A percentile compares a stretch with the other conserved stretches of the same genome.
Evolutionary conservation across 2,113 vertebrate genomes (phyloP).

Genomic region (Dermatemys mawii): DNA sequence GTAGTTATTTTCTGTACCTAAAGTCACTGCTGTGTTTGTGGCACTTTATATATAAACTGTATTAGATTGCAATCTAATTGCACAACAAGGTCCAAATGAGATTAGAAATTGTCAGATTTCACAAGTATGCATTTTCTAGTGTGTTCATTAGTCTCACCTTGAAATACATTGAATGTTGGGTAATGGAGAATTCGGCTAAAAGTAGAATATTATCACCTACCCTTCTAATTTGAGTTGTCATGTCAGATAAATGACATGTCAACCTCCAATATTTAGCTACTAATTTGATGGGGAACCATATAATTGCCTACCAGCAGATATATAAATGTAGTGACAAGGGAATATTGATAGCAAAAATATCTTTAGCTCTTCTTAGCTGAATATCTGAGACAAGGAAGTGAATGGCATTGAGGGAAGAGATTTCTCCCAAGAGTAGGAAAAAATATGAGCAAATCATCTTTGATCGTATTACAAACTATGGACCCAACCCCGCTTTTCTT

Average conservation of each 20-base stretch:
- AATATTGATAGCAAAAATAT: not conserved
- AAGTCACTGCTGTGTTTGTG: not conserved
- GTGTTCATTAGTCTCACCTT: not conserved
- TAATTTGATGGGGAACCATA: not conserved
- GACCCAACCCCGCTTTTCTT: slow-evolving; percentile 11
- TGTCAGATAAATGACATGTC: not conserved
- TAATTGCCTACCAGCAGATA: not conserved
- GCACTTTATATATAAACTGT: not conserved
- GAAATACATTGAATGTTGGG: not conserved
- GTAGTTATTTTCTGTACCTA: not conserved
- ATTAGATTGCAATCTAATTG: not conserved
- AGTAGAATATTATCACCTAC: not conserved
- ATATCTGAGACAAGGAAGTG: not conserved
- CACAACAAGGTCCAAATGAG: not conserved
- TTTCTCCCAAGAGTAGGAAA: not conserved
- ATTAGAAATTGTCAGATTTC: not conserved
- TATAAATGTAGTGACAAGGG: not conserved
- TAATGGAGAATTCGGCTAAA: not conserved
- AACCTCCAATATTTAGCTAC: not conserved
- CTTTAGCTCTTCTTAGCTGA: not conserved
- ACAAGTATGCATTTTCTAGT: not conserved
- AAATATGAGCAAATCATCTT: not conserved
- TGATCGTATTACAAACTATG: not conserved
- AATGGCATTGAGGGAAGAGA: not conserved
- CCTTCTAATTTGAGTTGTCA: not conserved